Evolutionary conservation across 2,113 vertebrate genomes (phyloP), one percentile per base, ranked within the genome.

Genomic region (Atrichornis clamosus): DNA sequence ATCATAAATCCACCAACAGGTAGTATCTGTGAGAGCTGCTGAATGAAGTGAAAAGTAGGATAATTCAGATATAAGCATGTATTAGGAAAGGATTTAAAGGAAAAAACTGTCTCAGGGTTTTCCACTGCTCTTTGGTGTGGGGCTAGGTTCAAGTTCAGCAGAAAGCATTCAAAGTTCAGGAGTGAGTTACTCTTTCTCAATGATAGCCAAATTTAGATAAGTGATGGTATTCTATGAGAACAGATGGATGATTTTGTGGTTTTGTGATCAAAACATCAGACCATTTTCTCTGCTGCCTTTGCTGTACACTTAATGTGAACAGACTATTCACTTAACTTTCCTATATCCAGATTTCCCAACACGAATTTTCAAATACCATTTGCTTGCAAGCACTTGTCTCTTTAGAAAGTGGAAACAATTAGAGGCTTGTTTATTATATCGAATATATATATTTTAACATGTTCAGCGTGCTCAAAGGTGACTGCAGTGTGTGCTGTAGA

Each of bases 1-100:
- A 94, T 44, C n/a, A 78, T 72, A 96, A 94, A 96, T 78, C 90
- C 93, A 86, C 56, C 76, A 96, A 94, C 35, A 94, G 76, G 95
- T 87, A 80, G 37, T 33, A 53, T 62, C n/a, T 94, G 37, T 49
- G 39, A 94, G 92, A 89, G 88, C 76, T 80, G 64, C 64, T 88
- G 79, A 90, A 81, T 68, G 19, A 84, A 96, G 78, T 67, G 33
- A 84, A 55, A 93, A 92, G 93, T 12, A 70, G 87, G 82, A 83
- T 96, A 96, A 96, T 88, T 96, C 85, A 72, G 73, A 83, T 67
- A 56, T 59, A 84, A 92, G 52, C 52, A 52, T 13, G 56, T 64
- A 86, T 95, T 93, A 94, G 47, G 83, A 81, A 75, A 81, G 68
- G 85, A 81, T 92, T 95, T 86, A 84, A 88, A 80, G 60, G 60